Base-by-base conservation (phyloP, 2,888 invertebrate genomes). In the Caenorhabditis parvicauda region DNA sequence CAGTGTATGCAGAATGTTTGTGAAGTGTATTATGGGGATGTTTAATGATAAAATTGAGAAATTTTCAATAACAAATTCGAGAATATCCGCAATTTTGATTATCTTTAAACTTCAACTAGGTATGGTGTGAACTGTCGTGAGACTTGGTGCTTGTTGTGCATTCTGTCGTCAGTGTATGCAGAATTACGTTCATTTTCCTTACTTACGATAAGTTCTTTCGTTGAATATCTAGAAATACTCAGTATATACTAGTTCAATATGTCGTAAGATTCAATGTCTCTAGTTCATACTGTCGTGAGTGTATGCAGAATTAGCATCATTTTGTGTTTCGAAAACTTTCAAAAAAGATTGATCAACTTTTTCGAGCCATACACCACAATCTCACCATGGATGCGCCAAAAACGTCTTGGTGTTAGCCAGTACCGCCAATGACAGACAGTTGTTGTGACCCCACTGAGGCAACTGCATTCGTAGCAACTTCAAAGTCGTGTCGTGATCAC, bases 401-500 rank as follows among this genome's bases (percentile, higher is more conserved):
- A 86, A 84, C 44, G 83, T 81, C 45, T 83, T 82, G 83, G 95
- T 93, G 84, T 93, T 92, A 48, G 94, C 95, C 0, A 92, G 89
- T 2, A 95, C 94, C 0, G 96, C 96, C 51, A 98, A 86, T 64
- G 92, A 92, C 17, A 98, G 87, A 82, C 95, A 96, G 14, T 96
- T 98, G 84, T 96, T 94, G 49, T 93, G 91, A 2, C 94, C 93
- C 92, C 95, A 98, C 83, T 93, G 92, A 82, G 91, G 91, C 41
- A 96, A 86, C 83, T 96, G 94, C 79, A 94, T 95, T 4, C 96
- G 98, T 49, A 98, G 85, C 53, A 98, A 84, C 80, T 94, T 91
- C 82, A 95, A 91, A 0, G 95, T 91, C 48, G 56, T 42, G 22
- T 59, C 92, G 74, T 92, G 93, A 80, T 96, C 94, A 84, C 92